Percentiles rank a stretch among this genome's conserved stretches.
Conservation (phyloP, 2,797 vertebrate species). For the Chlorospingus semifuscus region DNA sequence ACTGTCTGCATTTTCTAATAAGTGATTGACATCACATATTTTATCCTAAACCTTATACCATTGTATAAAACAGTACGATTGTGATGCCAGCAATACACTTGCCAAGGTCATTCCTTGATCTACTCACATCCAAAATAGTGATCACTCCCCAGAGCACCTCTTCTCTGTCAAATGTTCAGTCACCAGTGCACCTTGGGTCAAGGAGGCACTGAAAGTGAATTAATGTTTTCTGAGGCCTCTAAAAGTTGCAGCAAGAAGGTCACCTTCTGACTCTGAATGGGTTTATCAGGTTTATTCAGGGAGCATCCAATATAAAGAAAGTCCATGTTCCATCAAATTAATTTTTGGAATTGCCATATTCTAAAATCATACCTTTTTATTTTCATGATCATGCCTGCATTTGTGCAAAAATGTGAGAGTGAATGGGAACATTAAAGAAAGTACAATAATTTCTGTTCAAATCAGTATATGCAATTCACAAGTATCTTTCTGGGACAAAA, state of each 20-base stretch:
- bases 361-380: constrained; percentile 15
- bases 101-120: background rate
- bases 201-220: background rate
- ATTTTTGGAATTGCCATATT: constrained; percentile 10
- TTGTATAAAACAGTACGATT: background rate
- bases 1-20: background rate
- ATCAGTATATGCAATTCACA: constrained; percentile 35
- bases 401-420: constrained; percentile 29
- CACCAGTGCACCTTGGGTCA: background rate
- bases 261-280: constrained; percentile 1
- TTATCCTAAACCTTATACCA: background rate
- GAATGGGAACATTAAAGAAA: constrained; percentile 23
- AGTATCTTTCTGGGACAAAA: constrained; percentile 45
- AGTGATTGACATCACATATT: background rate
- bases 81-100: background rate
- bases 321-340: constrained; percentile 19
- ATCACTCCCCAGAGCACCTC: background rate
- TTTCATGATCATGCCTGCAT: constrained; percentile 29
- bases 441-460: constrained; percentile 16
- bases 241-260: constrained; percentile 25
- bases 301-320: background rate
- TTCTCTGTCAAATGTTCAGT: background rate
- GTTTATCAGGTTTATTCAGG: background rate
- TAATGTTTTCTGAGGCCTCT: background rate
- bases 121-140: background rate